phyloP scores from a whole-genome alignment of 2,797 vertebrate genomes.

The Arctocebus calabarensis region DNA sequence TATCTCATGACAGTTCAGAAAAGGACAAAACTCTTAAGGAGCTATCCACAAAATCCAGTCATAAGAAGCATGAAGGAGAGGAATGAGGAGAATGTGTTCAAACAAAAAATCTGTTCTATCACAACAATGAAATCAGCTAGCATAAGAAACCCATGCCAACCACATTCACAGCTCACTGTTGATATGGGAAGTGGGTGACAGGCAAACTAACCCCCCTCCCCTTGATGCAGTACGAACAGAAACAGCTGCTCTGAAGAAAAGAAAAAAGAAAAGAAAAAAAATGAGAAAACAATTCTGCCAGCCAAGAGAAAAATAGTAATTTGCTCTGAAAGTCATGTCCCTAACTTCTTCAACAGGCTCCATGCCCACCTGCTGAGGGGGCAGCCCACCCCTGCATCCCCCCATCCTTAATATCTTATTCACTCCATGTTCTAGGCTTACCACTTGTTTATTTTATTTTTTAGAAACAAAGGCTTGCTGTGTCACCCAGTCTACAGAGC shows the following conservation, averaged over 20 bases:
- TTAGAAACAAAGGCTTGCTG: not conserved
- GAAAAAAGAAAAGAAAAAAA: not conserved
- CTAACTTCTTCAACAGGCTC: not conserved
- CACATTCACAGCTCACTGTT: not conserved
- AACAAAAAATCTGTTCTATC: not conserved
- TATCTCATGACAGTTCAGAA: not conserved
- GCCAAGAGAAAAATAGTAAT: not conserved
- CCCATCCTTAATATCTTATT: no score
- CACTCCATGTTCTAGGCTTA: not conserved
- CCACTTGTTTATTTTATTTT: not conserved
- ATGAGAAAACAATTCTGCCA: not conserved
- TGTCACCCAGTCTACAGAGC: not conserved
- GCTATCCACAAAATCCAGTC: not conserved
- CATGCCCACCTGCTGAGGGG: not conserved
- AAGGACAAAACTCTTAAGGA: not conserved
- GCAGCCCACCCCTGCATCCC: not conserved
- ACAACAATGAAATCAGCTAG: not conserved
- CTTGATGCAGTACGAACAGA: not conserved
- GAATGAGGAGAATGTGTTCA: not conserved
- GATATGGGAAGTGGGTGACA: not conserved
- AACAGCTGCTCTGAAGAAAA: not conserved
- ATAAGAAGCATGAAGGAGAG: not conserved
- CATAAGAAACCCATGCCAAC: not conserved
- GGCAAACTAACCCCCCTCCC: not conserved
- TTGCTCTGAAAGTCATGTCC: not conserved